phyloP scores from a whole-genome alignment of 2,797 vertebrate species.

The Yasuhikotakia modesta region DNA sequence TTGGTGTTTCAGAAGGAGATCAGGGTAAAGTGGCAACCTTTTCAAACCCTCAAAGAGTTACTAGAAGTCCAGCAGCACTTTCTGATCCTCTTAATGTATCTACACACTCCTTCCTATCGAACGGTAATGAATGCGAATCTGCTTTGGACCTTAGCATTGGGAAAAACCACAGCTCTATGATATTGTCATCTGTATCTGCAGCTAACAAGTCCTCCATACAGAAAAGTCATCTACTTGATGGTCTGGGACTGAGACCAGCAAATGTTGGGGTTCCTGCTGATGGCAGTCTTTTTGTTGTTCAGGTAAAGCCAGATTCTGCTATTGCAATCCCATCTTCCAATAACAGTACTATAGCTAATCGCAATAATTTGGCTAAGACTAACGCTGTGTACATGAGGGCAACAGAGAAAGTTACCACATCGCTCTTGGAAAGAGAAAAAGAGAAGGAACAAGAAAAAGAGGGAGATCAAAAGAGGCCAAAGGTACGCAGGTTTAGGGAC shows the following conservation, averaged over 20 bases:
- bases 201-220: conserved; percentile 72
- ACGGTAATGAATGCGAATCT: conserved; percentile 76
- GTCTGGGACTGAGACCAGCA: conserved; percentile 77
- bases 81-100: conserved; percentile 70
- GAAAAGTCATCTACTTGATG: conserved; percentile 78
- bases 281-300: conserved; percentile 77
- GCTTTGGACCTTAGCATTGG: conserved; percentile 83
- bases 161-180: conserved; percentile 70
- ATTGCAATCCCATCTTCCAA: conserved; percentile 65
- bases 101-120: conserved; percentile 71
- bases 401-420: conserved; percentile 72
- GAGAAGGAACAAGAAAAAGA: conserved; percentile 68
- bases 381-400: conserved; percentile 73
- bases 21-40: conserved; percentile 71
- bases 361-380: conserved; percentile 74
- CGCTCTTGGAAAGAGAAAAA: conserved; percentile 69
- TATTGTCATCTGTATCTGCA: conserved; percentile 62
- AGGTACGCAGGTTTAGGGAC: conserved; percentile 77
- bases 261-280: conserved; percentile 64
- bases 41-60: conserved; percentile 70
- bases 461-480: conserved; percentile 74
- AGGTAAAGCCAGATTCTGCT: conserved; percentile 77
- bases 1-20: conserved; percentile 62
- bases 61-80: conserved; percentile 63
- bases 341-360: conserved; percentile 67